Conservation (phyloP, 2,113 vertebrate species). For the Marmota monax region DNA sequence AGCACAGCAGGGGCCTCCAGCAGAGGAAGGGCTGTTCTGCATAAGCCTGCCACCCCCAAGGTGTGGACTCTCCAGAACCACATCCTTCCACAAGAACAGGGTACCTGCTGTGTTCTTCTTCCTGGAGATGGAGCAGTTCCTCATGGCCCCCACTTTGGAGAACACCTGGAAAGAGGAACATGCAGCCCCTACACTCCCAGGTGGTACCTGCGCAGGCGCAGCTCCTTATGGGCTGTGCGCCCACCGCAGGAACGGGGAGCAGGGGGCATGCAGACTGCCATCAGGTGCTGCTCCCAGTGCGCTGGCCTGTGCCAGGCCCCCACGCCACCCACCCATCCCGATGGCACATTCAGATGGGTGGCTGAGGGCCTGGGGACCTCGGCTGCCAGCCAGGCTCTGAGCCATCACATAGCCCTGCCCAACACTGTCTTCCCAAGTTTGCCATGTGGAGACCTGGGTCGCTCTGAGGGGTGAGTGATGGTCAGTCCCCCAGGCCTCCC, state of each 20-base stretch:
- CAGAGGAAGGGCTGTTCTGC: neutral
- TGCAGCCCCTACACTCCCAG: accelerated
- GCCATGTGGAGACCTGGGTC: neutral
- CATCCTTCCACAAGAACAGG: accelerated
- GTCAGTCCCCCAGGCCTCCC: neutral
- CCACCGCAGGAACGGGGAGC: accelerated
- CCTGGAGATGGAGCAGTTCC: conserved; percentile 94
- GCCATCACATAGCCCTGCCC: neutral
- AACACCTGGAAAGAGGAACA: conserved; percentile 88
- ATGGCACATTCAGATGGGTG: neutral
- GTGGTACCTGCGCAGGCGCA: accelerated
- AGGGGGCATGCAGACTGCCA: accelerated
- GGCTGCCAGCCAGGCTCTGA: neutral
- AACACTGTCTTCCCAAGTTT: neutral
- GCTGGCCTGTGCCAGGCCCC: neutral
- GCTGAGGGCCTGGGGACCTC: neutral
- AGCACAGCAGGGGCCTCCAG: too few relatives aligned
- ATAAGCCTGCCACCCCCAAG: neutral
- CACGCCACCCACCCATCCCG: accelerated
- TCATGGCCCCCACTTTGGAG: conserved; percentile 92
- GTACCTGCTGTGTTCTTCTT: conserved; percentile 96
- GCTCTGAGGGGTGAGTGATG: accelerated
- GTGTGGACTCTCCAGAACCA: accelerated
- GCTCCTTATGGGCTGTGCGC: accelerated
- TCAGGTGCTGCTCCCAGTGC: accelerated